A percentile compares a stretch with the other conserved stretches of the same genome.
Conservation (phyloP, 2,113 vertebrate genomes). For the Jacana jacana region DNA sequence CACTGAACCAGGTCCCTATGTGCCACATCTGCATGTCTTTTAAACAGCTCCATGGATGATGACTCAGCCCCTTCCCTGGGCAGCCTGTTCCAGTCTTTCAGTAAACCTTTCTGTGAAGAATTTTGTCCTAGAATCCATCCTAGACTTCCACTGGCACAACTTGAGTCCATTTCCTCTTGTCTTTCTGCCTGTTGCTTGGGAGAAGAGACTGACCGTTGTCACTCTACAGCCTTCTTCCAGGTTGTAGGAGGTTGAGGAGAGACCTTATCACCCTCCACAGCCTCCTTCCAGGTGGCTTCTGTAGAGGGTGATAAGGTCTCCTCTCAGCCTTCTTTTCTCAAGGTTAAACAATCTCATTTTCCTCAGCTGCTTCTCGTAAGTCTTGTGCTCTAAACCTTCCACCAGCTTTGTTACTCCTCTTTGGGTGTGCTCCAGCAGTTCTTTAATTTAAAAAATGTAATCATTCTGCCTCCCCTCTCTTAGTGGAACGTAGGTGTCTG, state of each 20-base stretch:
- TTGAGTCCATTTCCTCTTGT: not conserved
- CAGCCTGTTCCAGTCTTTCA: not conserved
- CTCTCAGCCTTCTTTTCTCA: not conserved
- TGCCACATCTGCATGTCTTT: not conserved
- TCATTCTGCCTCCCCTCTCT: fast-evolving
- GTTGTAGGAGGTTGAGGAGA: no score
- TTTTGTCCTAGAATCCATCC: not conserved
- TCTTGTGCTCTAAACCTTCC: not conserved
- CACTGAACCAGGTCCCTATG: not conserved
- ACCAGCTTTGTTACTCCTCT: not conserved
- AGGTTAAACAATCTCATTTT: not conserved
- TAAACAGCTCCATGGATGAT: not conserved
- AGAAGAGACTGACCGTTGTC: not conserved
- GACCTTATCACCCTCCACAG: no score
- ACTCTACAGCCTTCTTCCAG: not conserved
- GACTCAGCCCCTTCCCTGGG: not conserved
- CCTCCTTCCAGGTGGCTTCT: not conserved
- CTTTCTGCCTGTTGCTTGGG: not conserved
- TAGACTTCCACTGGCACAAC: not conserved
- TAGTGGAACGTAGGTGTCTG: not conserved
- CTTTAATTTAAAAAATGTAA: not conserved
- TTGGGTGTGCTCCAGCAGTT: not conserved
- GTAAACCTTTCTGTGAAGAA: not conserved
- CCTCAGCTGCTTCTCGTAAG: not conserved
- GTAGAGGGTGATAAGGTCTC: not conserved